phyloP scores from a whole-genome alignment of 2,797 vertebrate species.

The Pyrocephalus nanus region DNA sequence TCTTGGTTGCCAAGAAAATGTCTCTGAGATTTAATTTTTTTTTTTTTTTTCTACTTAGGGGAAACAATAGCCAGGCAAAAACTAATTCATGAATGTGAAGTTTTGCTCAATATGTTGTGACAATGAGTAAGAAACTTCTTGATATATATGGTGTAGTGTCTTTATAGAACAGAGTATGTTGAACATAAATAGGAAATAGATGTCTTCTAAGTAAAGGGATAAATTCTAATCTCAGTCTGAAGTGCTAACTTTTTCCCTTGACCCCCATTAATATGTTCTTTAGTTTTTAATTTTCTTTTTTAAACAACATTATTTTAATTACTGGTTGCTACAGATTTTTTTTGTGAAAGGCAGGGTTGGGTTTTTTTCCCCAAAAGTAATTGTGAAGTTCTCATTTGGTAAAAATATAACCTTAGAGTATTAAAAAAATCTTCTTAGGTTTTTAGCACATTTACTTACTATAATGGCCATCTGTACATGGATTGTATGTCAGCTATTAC shows the following conservation, averaged over 20 bases:
- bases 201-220: background rate
- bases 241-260: background rate
- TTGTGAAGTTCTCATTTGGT: background rate
- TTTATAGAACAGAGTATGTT: background rate
- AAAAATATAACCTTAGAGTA: background rate
- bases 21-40: background rate
- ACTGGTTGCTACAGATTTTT: background rate
- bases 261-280: background rate
- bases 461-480: background rate
- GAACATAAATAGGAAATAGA: constrained; percentile 27
- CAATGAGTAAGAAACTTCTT: background rate
- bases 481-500: background rate
- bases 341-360: background rate
- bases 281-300: background rate
- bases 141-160: background rate
- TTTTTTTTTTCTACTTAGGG: background rate
- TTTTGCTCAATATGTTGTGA: background rate
- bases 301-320: background rate
- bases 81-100: background rate
- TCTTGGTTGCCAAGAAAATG: constrained; percentile 13
- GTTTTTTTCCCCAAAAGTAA: background rate
- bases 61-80: constrained; percentile 5
- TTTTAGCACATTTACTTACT: background rate
- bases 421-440: background rate
- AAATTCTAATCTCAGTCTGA: background rate